Percentiles rank a stretch among this genome's conserved stretches.
Evolutionary conservation across 2,113 vertebrate species (phyloP).

Genomic region (Alces alces): DNA sequence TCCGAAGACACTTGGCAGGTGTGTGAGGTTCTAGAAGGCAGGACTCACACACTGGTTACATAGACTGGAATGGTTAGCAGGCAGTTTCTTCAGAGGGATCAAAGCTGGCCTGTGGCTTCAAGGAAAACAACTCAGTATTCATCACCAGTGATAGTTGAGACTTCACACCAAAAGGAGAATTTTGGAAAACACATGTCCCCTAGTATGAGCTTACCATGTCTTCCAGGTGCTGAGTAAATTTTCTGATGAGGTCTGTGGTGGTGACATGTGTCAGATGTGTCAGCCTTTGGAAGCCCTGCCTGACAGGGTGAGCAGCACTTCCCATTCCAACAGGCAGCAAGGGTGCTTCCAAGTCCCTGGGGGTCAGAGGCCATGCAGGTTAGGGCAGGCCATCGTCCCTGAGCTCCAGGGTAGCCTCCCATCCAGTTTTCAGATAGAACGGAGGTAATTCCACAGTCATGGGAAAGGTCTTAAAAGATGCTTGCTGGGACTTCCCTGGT

Average conservation of each 20-base stretch:
- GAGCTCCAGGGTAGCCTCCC: background rate
- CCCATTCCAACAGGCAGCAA: accelerated
- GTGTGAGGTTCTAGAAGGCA: background rate
- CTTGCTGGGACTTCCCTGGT: background rate
- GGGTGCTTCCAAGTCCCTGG: background rate
- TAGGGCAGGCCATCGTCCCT: background rate
- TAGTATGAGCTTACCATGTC: background rate
- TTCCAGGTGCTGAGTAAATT: background rate
- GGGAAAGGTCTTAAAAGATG: background rate
- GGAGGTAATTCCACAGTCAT: background rate
- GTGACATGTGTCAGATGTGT: background rate
- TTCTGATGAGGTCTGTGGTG: background rate
- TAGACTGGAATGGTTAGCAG: background rate
- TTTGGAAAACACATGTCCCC: background rate
- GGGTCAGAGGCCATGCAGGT: background rate
- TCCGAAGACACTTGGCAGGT: background rate
- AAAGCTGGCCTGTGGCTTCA: background rate
- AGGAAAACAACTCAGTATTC: background rate
- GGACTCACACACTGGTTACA: background rate
- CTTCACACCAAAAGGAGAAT: background rate
- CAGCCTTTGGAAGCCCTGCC: background rate
- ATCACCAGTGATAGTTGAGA: background rate
- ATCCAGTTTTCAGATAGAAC: background rate
- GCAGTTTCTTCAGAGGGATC: background rate
- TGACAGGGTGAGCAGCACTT: background rate